Evolutionary conservation across 2,888 invertebrate genomes (phyloP).

Genomic region (Calliphora vomitoria): DNA sequence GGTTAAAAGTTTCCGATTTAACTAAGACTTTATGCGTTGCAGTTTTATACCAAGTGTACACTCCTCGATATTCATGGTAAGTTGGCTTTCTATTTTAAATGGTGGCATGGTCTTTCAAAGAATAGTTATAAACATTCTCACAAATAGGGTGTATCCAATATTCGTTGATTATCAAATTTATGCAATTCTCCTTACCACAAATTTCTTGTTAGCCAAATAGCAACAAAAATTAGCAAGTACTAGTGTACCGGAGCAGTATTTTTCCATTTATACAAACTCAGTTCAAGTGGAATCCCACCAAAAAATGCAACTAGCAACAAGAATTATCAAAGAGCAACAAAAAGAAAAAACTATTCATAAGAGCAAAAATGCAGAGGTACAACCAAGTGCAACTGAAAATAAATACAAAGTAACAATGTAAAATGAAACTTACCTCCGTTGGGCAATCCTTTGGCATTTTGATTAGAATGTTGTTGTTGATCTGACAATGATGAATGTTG

Average conservation of each 20-base stretch:
- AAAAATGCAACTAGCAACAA: not conserved
- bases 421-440: slow-evolving; percentile 82
- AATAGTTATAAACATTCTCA: no score
- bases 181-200: not conserved
- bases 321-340: slow-evolving; percentile 7
- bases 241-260: not conserved
- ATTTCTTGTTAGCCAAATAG: not conserved
- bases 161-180: not conserved
- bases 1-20: no score
- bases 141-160: not conserved
- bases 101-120: no score
- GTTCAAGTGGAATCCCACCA: not conserved
- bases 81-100: no score
- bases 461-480: slow-evolving; percentile 83
- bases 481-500: slow-evolving; percentile 83
- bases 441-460: slow-evolving; percentile 84
- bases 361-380: not conserved
- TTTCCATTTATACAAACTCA: slow-evolving; percentile 25
- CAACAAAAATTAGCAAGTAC: not conserved
- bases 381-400: slow-evolving; percentile 11
- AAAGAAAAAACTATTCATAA: not conserved
- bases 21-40: no score
- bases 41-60: no score
- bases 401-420: slow-evolving; percentile 30
- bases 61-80: no score